Evolutionary conservation across 2,888 invertebrate species (phyloP).

Genomic region (Cheiracanthium punctorium): DNA sequence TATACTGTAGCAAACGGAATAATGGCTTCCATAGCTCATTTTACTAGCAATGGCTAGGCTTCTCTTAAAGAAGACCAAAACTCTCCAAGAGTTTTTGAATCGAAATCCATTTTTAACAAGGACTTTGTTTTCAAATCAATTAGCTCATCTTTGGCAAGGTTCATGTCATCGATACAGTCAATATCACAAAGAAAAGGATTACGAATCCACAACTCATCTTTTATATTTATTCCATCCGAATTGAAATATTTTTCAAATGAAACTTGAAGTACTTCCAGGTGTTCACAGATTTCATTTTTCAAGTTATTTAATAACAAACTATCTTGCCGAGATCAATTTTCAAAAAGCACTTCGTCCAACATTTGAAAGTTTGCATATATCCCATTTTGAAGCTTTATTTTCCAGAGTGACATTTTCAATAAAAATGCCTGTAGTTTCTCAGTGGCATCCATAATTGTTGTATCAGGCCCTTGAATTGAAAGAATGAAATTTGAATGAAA

Average conservation of each 20-base stretch:
- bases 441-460: slow-evolving; percentile 39
- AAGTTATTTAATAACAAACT: no score
- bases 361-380: slow-evolving; percentile 37
- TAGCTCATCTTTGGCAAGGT: slow-evolving; percentile 34
- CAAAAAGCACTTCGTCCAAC: slow-evolving; percentile 39
- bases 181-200: slow-evolving; percentile 56
- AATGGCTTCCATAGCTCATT: slow-evolving; percentile 39
- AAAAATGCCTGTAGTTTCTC: slow-evolving; percentile 46
- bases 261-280: no score
- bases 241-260: no score
- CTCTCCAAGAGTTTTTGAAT: no score
- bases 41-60: slow-evolving; percentile 17
- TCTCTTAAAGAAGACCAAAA: no score
- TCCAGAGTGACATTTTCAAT: slow-evolving; percentile 45
- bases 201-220: slow-evolving; percentile 54
- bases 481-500: no score
- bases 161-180: slow-evolving; percentile 50
- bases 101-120: slow-evolving; percentile 42
- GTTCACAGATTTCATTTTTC: no score
- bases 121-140: slow-evolving; percentile 37
- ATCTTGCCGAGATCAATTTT: slow-evolving; percentile 34
- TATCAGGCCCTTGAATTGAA: slow-evolving; percentile 37
- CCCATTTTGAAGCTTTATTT: slow-evolving; percentile 38
- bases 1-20: slow-evolving; percentile 51
- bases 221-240: slow-evolving; percentile 44